phyloP scores from a whole-genome alignment of 2,113 vertebrate species.

The Oenanthe oenanthe region DNA sequence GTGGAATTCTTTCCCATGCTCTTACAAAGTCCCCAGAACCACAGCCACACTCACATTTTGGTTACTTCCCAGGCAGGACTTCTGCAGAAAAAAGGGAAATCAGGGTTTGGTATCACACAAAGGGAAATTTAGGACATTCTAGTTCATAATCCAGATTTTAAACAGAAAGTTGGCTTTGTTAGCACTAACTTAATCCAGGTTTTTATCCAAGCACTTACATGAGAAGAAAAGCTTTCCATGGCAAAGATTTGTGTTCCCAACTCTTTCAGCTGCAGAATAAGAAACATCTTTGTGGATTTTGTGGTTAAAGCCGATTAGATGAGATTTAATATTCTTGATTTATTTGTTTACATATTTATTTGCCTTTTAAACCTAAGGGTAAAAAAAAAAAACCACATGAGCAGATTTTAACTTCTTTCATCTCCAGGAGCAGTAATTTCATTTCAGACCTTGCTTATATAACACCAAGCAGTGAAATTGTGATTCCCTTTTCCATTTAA shows the following conservation, averaged over 20 bases:
- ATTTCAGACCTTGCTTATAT: conserved; percentile 17
- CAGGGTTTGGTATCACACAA: rapidly evolving
- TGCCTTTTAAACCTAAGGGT: conserved; percentile 58
- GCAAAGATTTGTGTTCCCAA: rapidly evolving
- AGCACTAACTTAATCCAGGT: not conserved
- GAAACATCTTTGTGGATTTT: not conserved
- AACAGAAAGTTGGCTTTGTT: not conserved
- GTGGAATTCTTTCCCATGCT: not conserved
- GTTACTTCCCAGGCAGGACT: not conserved
- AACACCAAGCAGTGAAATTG: not conserved
- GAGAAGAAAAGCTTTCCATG: not conserved
- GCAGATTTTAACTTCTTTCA: conserved; percentile 37
- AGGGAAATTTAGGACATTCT: not conserved
- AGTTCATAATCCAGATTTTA: not conserved
- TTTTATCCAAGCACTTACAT: not conserved
- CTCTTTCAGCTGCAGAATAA: conserved; percentile 12
- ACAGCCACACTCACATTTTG: rapidly evolving
- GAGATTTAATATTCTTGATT: conserved; percentile 63
- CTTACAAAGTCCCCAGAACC: not conserved
- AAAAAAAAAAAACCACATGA: not conserved
- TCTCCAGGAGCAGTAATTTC: conserved; percentile 53
- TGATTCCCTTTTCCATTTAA: conserved; percentile 2
- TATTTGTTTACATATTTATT: conserved; percentile 65
- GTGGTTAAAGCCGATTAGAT: conserved; percentile 52
- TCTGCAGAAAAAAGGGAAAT: not conserved